Evolutionary conservation across 2,797 vertebrate species (phyloP).

Genomic region (Morus bassanus): DNA sequence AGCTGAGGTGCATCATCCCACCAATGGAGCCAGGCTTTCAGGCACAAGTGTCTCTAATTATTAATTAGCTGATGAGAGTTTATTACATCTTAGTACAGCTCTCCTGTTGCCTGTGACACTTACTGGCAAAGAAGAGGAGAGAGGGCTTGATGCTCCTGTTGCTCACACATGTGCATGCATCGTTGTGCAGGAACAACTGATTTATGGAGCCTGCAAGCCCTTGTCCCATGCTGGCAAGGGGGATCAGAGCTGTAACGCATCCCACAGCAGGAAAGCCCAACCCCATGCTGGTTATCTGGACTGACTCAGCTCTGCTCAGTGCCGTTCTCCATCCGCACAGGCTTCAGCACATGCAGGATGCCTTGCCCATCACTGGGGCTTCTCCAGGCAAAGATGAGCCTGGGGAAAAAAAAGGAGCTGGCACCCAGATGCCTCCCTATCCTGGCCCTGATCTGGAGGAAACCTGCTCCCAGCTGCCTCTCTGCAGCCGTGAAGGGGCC

Average conservation of each 20-base stretch:
- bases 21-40: slow-evolving; percentile 52
- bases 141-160: neutral
- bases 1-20: slow-evolving; percentile 29
- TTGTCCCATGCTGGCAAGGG: rapidly evolving
- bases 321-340: rapidly evolving
- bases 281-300: neutral
- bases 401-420: neutral
- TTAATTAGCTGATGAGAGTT: slow-evolving; percentile 60
- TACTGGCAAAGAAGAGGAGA: neutral
- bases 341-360: neutral
- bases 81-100: slow-evolving; percentile 11
- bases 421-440: neutral
- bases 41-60: slow-evolving; percentile 48
- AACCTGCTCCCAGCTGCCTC: neutral
- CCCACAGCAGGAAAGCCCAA: neutral
- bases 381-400: neutral
- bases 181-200: neutral
- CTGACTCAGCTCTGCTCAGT: neutral
- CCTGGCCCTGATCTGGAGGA: neutral
- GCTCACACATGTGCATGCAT: neutral
- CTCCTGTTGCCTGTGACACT: slow-evolving; percentile 39
- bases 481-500: neutral
- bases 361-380: rapidly evolving
- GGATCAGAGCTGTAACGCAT: neutral
- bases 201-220: neutral